Evolutionary conservation across 2,888 invertebrate genomes (phyloP), one percentile per base, ranked within the genome.

Genomic region (Drosophila yooni): DNA sequence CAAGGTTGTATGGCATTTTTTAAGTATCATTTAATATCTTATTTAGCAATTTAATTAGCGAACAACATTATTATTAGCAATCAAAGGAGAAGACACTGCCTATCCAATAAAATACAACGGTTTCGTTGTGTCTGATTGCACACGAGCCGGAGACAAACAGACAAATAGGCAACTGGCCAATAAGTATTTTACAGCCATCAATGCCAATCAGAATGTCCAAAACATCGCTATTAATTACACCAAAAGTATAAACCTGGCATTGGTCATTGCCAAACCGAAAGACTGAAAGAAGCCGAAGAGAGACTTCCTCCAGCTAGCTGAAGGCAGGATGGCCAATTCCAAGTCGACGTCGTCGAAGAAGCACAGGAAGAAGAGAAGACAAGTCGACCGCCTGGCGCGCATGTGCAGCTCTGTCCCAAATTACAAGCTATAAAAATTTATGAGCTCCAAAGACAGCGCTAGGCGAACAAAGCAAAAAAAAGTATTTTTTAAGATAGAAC

Each of bases 391-490:
- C 83, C 85, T 82, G 85, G 65, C 71, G 84, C 81, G 79, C 84
- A 76, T 76, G 83, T 70, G 80, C 83, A 80, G 66, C 70, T 74
- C 81, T 68, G 79, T 86, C 79, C 73, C 80, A 87, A 88, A 85
- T 88, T 88, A 87, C 82, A 82, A 82, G 88, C 85, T 79, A 87
- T 88, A 87, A 85, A 88, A 83, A 82, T 88, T 85, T 83, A 88
- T 88, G 87, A 76, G 68, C 75, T 70, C 72, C 84, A 73, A 76
- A 80, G 86, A 78, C 71, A 72, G 71, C 84, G 76, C 63, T 61
- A 76, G 63, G 51, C 46, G 66, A 64, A 74, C 68, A 80, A 73
- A 69, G 70, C 60, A 65, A 70, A 64, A 21, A 21, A 52, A 63
- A 25, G 68, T 53, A 80, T 75, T 83, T 69, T 10, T 46, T 6